A percentile compares a stretch with the other conserved stretches of the same genome.
Conservation (phyloP, 2,888 invertebrate species). For the Sturmia bella region DNA sequence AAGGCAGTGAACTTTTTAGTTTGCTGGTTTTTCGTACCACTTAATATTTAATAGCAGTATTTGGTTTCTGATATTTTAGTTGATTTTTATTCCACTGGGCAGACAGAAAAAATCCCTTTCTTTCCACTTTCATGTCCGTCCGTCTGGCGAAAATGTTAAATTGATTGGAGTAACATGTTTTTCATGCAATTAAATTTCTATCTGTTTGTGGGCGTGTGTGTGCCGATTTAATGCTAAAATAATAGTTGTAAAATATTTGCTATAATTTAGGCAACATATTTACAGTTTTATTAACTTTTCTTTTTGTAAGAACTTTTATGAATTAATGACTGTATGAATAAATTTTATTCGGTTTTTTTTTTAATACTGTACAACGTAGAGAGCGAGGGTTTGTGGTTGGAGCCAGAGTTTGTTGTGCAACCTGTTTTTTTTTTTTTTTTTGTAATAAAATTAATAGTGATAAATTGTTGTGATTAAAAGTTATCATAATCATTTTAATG, state of each 20-base stretch:
- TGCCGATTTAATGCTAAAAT: slow-evolving; percentile 68
- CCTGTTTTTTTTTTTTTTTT: background rate
- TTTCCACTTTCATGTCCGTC: background rate
- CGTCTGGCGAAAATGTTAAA: slow-evolving; percentile 71
- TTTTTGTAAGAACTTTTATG: slow-evolving; percentile 20
- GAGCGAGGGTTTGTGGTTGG: slow-evolving; percentile 27
- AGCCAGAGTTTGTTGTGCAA: background rate
- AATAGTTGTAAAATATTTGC: slow-evolving; percentile 70
- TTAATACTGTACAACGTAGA: background rate
- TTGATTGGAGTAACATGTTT: slow-evolving; percentile 76
- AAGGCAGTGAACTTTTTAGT: no score
- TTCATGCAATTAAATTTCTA: slow-evolving; percentile 53
- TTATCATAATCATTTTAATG: slow-evolving; percentile 65
- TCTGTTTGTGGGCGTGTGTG: slow-evolving; percentile 31
- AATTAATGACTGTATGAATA: slow-evolving; percentile 45
- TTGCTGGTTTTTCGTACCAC: background rate
- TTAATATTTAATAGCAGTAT: slow-evolving; percentile 38
- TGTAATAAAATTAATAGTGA: slow-evolving; percentile 68
- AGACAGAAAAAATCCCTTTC: slow-evolving; percentile 26
- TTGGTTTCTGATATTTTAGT: background rate
- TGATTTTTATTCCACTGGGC: background rate
- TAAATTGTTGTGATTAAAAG: slow-evolving; percentile 66
- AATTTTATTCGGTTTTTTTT: background rate
- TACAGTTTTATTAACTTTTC: slow-evolving; percentile 56
- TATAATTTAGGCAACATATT: slow-evolving; percentile 65